Base-by-base conservation (phyloP, 1,140 invertebrate genomes). In the Drosophila navojoa region DNA sequence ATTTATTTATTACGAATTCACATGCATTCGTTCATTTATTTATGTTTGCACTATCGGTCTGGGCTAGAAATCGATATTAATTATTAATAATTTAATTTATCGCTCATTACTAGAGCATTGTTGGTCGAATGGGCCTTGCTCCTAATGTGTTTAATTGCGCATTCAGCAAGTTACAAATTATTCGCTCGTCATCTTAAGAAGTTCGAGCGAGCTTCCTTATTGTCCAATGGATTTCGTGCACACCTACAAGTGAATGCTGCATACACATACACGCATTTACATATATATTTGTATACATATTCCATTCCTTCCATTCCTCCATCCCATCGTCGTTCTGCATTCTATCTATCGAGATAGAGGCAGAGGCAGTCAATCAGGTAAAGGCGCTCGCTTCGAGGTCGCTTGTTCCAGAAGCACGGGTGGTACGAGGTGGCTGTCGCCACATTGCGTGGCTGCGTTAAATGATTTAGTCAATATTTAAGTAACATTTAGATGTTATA, bases 391-490 rank as follows among this genome's bases (percentile, higher is more conserved):
- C 27, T 52, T 57, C n/a, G 47, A 13, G 52, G 52, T 42, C 10
- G 35, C 40, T 57, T 16, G 27, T 57, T 58, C 22, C 53, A 32
- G 32, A 27, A 15, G 35, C 35, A 11, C 19, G 54, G 35, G 16
- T 19, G 40, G 50, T 15, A 44, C 38, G 54, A 50, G 15, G 38
- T 45, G 27, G 44, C 64, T 70, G 77, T 63, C 44, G 78, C 71
- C 70, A 89, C 75, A 86, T 90, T 81, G 85, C 85, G 85, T 90
- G 81, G 75, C 74, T 76, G 52, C 71, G 80, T 81, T 90, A 90
- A 90, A 90, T 90, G 85, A 90, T 86, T 90, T 71, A 81, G 86
- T 77, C 86, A 90, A 90, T 90, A 90, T 90, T 87, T 90, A 74
- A 81, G 69, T 84, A 66, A 67, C 76, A 79, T 78, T 85, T 87